phyloP scores from a whole-genome alignment of 2,888 invertebrate species.

The Ophioninae sp. region DNA sequence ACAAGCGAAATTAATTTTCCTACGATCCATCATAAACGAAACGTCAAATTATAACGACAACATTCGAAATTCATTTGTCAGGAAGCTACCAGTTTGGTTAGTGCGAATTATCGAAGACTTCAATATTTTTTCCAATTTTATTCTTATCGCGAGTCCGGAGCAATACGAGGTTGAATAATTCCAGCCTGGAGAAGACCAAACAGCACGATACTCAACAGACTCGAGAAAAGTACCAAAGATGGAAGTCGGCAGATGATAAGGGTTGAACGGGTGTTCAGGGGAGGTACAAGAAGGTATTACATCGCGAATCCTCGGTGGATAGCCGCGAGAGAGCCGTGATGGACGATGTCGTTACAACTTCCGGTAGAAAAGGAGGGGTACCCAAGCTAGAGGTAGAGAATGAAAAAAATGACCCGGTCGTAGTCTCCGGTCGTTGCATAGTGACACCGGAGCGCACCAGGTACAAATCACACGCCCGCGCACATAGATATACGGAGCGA shows the following conservation, averaged over 20 bases:
- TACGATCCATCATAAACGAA: no score
- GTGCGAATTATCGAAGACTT: no score
- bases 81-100: neutral
- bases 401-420: neutral
- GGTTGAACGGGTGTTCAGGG: constrained; percentile 2
- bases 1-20: no score
- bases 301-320: constrained; percentile 41
- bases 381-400: neutral
- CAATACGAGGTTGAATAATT: constrained; percentile 11
- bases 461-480: neutral
- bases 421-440: neutral
- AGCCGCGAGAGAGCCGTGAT: constrained; percentile 47
- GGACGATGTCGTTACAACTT: constrained; percentile 64
- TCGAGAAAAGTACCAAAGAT: constrained; percentile 53
- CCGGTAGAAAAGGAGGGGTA: constrained; percentile 1
- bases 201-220: constrained; percentile 40
- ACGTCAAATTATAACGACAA: no score
- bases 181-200: constrained; percentile 15
- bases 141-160: neutral
- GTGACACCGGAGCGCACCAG: neutral
- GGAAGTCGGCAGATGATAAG: constrained; percentile 16
- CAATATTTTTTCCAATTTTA: neutral
- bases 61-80: no score
- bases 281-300: constrained; percentile 25
- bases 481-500: neutral